These are phyloP conservation scores for Tyrannus savana DNA, from an alignment of 2,113 vertebrate genomes.

Conservation along the genomic window DNA sequence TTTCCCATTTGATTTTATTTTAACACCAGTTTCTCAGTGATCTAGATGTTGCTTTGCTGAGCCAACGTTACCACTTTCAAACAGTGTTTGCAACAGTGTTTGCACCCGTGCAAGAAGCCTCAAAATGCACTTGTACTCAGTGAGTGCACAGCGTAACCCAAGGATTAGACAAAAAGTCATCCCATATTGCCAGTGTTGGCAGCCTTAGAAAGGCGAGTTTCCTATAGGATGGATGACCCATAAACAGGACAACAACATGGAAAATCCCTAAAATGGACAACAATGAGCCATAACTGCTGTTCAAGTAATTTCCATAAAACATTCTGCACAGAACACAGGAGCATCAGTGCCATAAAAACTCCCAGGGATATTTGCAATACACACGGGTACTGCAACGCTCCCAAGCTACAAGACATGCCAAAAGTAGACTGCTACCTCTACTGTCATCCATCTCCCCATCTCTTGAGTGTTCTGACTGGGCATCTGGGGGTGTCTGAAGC, in stretches of 20 bases:
- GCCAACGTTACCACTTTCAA: not conserved
- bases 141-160: not conserved
- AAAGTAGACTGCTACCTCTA: slow-evolving; percentile 80
- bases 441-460: slow-evolving; percentile 88
- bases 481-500: slow-evolving; percentile 89
- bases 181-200: not conserved
- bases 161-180: not conserved
- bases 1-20: not conserved
- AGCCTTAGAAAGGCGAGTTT: not conserved
- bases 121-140: not conserved
- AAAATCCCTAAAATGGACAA: not conserved
- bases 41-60: not conserved
- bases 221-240: not conserved
- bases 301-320: not conserved
- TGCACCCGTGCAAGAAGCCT: too few species aligned
- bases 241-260: not conserved
- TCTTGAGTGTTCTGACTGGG: slow-evolving; percentile 86
- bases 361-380: not conserved
- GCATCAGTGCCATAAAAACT: not conserved
- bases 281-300: not conserved
- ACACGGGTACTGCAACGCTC: not conserved
- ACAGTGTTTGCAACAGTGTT: not conserved
- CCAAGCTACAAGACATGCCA: not conserved
- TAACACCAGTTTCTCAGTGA: not conserved
- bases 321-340: not conserved